Percentiles rank a stretch among this genome's conserved stretches.
Evolutionary conservation across 2,797 vertebrate genomes (phyloP).

Genomic region (Sebastes melanostomus): DNA sequence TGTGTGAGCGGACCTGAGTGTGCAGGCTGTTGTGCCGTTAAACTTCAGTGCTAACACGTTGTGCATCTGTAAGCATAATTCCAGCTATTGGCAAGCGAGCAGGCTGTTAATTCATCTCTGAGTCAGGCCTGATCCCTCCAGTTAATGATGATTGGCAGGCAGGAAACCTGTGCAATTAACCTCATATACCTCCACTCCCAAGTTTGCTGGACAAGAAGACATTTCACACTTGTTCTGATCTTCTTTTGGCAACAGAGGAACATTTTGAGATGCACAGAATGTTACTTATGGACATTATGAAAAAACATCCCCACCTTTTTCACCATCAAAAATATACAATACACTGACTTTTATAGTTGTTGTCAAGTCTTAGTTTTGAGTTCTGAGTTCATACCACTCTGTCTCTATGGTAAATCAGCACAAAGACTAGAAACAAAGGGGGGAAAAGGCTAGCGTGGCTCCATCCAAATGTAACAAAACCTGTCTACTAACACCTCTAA

Average conservation of each 20-base stretch:
- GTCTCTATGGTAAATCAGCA: neutral
- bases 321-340: neutral
- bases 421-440: neutral
- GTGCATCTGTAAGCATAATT: conserved; percentile 31
- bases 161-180: conserved; percentile 35
- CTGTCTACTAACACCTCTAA: neutral
- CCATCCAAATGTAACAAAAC: neutral
- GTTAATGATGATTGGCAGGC: conserved; percentile 51
- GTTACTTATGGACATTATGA: neutral
- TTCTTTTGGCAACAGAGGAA: neutral
- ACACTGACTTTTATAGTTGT: neutral
- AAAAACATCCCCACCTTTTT: neutral
- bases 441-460: neutral
- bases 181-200: neutral
- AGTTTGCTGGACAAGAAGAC: conserved; percentile 6
- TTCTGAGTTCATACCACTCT: neutral
- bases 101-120: conserved; percentile 33
- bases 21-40: conserved; percentile 16
- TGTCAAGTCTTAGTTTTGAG: neutral
- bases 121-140: conserved; percentile 30
- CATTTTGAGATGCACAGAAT: neutral
- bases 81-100: conserved; percentile 27
- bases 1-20: conserved; percentile 25
- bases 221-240: conserved; percentile 7
- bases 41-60: conserved; percentile 30